Conservation (phyloP, 2,888 invertebrate genomes). For the Lasioglossum figueresi region DNA sequence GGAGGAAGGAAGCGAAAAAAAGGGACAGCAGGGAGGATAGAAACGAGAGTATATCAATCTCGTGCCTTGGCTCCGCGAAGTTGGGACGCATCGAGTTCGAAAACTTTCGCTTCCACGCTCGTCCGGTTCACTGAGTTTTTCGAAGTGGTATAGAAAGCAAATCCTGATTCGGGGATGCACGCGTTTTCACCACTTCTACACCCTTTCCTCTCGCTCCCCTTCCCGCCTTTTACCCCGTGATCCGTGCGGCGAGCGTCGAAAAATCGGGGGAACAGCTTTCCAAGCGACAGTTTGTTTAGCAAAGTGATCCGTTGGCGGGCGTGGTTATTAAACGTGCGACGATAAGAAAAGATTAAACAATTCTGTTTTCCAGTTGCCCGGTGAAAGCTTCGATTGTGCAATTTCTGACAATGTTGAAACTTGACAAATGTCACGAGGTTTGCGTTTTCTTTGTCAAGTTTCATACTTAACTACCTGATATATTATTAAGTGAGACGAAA, state of each 20-base stretch:
- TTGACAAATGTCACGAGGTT: too few relatives aligned
- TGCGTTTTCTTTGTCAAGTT: too few relatives aligned
- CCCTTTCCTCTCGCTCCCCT: background rate
- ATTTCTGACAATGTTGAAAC: background rate
- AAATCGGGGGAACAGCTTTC: conserved; percentile 18
- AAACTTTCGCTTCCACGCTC: conserved; percentile 67
- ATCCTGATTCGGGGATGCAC: conserved; percentile 51
- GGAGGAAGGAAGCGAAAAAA: conserved; percentile 6
- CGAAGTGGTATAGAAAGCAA: conserved; percentile 59
- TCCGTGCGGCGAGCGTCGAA: background rate
- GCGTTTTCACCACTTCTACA: conserved; percentile 31
- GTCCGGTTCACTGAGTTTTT: conserved; percentile 68
- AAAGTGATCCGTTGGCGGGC: background rate
- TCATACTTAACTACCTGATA: too few relatives aligned
- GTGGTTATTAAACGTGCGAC: background rate
- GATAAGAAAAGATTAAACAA: background rate
- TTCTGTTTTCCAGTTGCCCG: background rate
- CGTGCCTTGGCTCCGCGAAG: conserved; percentile 45
- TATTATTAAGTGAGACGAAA: too few relatives aligned
- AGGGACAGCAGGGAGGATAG: background rate
- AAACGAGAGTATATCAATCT: conserved; percentile 69
- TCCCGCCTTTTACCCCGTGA: background rate
- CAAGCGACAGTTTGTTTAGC: background rate
- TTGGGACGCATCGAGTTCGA: conserved; percentile 54
- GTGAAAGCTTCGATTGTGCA: background rate